Base-by-base conservation (phyloP, 1,140 invertebrate species). In the Rhizoglyphus robini region DNA sequence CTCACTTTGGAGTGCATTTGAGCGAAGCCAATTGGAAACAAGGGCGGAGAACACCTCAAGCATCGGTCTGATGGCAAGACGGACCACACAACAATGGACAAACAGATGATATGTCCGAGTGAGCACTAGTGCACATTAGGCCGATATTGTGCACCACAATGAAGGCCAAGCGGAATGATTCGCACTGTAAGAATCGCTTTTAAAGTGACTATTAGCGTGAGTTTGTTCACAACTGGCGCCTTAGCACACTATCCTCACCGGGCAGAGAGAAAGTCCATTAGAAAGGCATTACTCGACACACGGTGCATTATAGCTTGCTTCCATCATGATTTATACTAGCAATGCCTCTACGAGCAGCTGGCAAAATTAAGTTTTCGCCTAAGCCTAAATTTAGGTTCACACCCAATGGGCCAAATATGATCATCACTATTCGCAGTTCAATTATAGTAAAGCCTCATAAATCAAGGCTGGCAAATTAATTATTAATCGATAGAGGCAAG, bases 321-420 rank as follows among this genome's bases (percentile, higher is more conserved):
- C 23, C 41, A 23, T 46, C 15, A 46, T 46, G 41, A 46, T 46
- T 46, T 46, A 46, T 46, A 46, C 23, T 46, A 46, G 41, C 41
- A 46, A 15, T 54, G 51, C 23, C 8, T 54, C 20, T 15, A 54
- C 20, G 51, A 54, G 23, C 51, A 54, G 51, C 51, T 54, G 51
- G 23, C 51, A 54, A 54, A 54, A 54, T 54, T 25, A 54, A 54
- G 51, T 32, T 54, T 32, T 54, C 15, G 51, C 23, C 51, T 41
- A 41, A 41, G 20, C 23, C 51, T 54, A 54, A 54, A 54, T 54
- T 54, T 54, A 54, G 51, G 51, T 54, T 54, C 51, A 54, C 51
- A 54, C 51, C 51, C 51, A 54, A 54, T 27, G 8, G 51, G 51
- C 51, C n/a, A 20, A 54, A 8, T 20, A 20, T 54, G 51, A 54